Conservation (phyloP, 2,888 invertebrate species). For the Andrena minutula region DNA sequence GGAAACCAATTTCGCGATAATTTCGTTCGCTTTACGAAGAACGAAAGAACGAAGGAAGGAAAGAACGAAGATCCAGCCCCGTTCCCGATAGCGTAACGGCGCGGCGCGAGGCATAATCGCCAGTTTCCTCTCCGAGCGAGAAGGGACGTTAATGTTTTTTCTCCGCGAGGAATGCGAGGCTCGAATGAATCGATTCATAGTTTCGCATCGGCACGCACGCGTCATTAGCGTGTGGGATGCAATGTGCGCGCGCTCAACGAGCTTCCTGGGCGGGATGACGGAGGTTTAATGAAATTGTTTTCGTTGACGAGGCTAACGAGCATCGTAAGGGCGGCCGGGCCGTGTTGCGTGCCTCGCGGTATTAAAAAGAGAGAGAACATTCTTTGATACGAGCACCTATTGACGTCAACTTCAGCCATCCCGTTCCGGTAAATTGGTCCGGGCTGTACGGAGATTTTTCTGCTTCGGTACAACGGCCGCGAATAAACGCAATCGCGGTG, state of each 20-base stretch:
- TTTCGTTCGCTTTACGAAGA: conserved; percentile 8
- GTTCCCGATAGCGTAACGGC: not conserved
- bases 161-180: not conserved
- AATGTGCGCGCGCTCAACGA: conserved; percentile 43
- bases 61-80: not conserved
- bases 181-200: conserved; percentile 43
- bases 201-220: conserved; percentile 42
- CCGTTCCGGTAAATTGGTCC: conserved; percentile 43
- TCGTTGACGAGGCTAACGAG: conserved; percentile 65
- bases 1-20: conserved; percentile 28
- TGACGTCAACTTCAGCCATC: conserved; percentile 49
- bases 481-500: conserved; percentile 30
- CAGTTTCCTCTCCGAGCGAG: not conserved
- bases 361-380: conserved; percentile 34
- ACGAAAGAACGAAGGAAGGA: no score
- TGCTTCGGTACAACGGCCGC: conserved; percentile 20
- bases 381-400: conserved; percentile 51
- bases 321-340: conserved; percentile 43
- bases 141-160: not conserved
- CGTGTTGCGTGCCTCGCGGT: conserved; percentile 8
- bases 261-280: conserved; percentile 19
- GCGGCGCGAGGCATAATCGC: not conserved
- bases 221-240: conserved; percentile 55
- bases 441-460: conserved; percentile 25
- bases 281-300: conserved; percentile 70